Evolutionary conservation across 2,113 vertebrate genomes (phyloP).

Genomic region (Thunnus maccoyii): DNA sequence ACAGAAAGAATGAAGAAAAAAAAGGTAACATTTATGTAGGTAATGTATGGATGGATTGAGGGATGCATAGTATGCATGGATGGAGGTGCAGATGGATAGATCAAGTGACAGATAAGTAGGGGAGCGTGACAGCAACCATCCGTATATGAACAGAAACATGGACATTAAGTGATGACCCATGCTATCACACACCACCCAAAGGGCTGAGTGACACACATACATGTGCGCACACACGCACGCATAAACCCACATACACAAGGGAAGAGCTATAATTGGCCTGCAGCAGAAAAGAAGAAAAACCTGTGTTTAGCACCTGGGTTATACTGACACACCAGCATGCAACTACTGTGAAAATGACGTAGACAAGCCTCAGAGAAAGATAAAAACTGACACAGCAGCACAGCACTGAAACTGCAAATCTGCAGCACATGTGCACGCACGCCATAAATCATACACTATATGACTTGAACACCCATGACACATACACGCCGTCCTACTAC

Average conservation of each 20-base stretch:
- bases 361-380: constrained; percentile 16
- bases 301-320: constrained; percentile 64
- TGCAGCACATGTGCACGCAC: constrained; percentile 36
- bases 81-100: background rate
- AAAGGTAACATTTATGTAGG: background rate
- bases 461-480: constrained; percentile 27
- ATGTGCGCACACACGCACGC: background rate
- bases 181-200: constrained; percentile 29
- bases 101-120: background rate
- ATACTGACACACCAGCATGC: constrained; percentile 38
- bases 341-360: constrained; percentile 27
- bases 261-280: constrained; percentile 47
- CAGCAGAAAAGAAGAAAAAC: constrained; percentile 39
- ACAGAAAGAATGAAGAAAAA: background rate
- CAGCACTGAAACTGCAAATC: constrained; percentile 34
- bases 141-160: background rate
- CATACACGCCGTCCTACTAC: constrained; percentile 20
- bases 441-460: constrained; percentile 43
- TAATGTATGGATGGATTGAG: background rate
- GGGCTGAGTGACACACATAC: constrained; percentile 13
- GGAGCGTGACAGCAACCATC: constrained; percentile 4
- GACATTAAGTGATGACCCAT: constrained; percentile 15
- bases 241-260: constrained; percentile 2
- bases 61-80: background rate
- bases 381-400: constrained; percentile 55